Evolutionary conservation across 2,113 vertebrate genomes (phyloP), one percentile per base, ranked within the genome.

Genomic region (Coturnix japonica): DNA sequence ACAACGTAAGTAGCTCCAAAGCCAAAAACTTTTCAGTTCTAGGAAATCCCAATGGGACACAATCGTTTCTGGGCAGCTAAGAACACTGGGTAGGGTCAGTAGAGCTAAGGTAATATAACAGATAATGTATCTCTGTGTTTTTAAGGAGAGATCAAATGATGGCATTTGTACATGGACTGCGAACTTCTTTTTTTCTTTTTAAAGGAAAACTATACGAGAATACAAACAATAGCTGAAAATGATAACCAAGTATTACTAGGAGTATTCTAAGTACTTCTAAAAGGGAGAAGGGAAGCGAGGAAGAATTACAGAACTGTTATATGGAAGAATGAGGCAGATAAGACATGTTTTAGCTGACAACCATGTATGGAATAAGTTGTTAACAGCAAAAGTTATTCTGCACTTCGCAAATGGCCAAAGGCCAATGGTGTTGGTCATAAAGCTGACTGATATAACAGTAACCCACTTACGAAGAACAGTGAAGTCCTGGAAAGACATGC

Each of bases 11-110:
- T 53, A 73, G 72, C 64, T 35, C n/a, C 1, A 8, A 26, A 53
- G 56, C 47, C 89, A 31, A 8, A 74, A 74, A 47, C 47, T 74
- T 91, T 79, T 81, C 72, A 65, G 56, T 91, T 83, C 71, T 72
- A 95, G 82, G 84, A 94, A 94, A 91, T 91, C 43, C 81, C 69
- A 41, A 35, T 5, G 74, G 60, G 35, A 75, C 60, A 87, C 31
- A 46, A 74, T 69, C 51, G 49, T 13, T 87, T 73, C 87, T 89
- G 78, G 84, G 43, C 11, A 67, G 61, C 46, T 25, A 56, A 72
- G 79, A 78, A 91, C 91, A 69, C 6, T 39, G 61, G 39, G 65
- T 60, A 78, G 47, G 30, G 78, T 94, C 60, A 44, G 47, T 67
- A 35, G 30, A 56, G n/a, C 9, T 67, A 77, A 88, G 39, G 60